Conservation (phyloP, 2,113 vertebrate species). For the Dicerorhinus sumatrensis region DNA sequence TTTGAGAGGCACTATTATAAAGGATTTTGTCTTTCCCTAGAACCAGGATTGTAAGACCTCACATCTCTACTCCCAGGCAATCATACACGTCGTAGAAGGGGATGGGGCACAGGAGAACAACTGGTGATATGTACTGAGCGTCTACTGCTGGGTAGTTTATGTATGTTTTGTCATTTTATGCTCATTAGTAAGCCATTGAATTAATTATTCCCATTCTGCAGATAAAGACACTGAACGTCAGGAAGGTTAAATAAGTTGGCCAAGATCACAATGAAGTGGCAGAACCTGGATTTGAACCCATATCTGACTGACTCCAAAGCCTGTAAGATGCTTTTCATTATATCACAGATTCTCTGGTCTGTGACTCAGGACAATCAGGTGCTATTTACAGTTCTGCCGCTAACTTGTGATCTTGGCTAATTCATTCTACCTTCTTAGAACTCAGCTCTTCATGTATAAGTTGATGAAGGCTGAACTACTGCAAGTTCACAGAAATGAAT, state of each 20-base stretch:
- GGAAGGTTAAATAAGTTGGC: background rate
- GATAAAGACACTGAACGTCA: conserved; percentile 7
- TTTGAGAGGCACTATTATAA: background rate
- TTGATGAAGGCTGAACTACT: background rate
- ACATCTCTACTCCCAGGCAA: background rate
- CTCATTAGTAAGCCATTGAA: background rate
- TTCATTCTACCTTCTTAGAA: background rate
- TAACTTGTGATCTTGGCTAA: background rate
- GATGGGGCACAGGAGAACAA: background rate
- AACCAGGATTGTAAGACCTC: background rate
- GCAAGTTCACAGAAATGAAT: background rate
- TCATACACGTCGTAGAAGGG: fast-evolving
- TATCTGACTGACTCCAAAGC: background rate
- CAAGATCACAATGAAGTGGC: background rate
- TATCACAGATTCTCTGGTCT: background rate
- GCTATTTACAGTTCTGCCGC: background rate
- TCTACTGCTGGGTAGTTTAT: background rate
- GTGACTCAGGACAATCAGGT: background rate
- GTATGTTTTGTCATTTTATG: background rate
- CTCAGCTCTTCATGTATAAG: background rate
- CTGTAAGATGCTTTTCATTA: background rate
- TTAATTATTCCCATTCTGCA: background rate
- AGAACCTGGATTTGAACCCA: background rate
- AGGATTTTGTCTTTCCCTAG: background rate
- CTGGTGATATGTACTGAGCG: background rate